Percentiles rank a stretch among this genome's conserved stretches.
Conservation (phyloP, 2,888 invertebrate species). For the Bhutanitis thaidina region DNA sequence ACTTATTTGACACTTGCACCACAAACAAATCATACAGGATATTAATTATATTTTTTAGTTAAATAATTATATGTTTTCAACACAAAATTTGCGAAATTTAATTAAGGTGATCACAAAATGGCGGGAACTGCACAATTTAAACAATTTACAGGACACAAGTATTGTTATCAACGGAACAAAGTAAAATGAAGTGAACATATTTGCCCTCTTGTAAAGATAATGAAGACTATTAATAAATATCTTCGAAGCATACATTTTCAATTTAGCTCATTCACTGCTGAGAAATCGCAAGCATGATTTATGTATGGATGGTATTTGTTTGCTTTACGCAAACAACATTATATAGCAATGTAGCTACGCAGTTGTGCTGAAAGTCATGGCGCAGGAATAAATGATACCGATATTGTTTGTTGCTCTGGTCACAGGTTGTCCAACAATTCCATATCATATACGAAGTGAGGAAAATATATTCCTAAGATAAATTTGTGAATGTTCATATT, state of each 20-base stretch:
- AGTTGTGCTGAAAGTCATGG: too few species aligned
- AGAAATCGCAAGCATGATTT: conserved; percentile 21
- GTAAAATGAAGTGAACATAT: conserved; percentile 34
- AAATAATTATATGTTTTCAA: too few species aligned
- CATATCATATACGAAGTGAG: too few species aligned
- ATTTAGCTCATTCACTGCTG: conserved; percentile 32
- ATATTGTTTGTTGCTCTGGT: too few species aligned
- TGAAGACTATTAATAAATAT: conserved; percentile 40
- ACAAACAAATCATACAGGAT: neutral
- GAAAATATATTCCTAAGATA: too few species aligned
- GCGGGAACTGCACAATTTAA: conserved; percentile 17
- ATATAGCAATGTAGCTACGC: neutral
- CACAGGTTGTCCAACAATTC: too few species aligned
- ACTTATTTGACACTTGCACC: conserved; percentile 1
- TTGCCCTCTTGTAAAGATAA: conserved; percentile 45
- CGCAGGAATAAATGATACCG: too few species aligned
- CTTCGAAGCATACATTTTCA: conserved; percentile 37
- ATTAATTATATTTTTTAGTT: too few species aligned
- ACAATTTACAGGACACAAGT: conserved; percentile 34
- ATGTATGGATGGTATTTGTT: conserved; percentile 3
- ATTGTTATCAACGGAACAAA: conserved; percentile 37
- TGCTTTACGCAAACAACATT: neutral
- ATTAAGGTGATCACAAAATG: conserved; percentile 4
- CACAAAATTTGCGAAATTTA: conserved; percentile 18
- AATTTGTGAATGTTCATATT: too few species aligned